Base-by-base conservation (phyloP, 2,888 invertebrate species). In the Epirrhoe tristata region DNA sequence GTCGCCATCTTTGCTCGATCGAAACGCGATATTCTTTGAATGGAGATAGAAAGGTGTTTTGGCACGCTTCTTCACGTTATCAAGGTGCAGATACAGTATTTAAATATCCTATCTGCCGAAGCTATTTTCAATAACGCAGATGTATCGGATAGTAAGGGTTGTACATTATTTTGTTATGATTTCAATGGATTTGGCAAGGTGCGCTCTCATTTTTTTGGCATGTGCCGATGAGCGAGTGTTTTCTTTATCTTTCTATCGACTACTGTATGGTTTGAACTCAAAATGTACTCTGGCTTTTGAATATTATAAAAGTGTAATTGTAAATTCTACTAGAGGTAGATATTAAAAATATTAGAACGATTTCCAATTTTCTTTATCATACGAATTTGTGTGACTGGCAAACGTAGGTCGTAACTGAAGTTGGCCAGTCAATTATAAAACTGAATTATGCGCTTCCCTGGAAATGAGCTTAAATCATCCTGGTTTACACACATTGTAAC, bases 101-200 rank as follows among this genome's bases (percentile, higher is more conserved):
- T 64, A 77, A 76, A 78, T 79, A 80, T 70, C 59, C 66, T 68
- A 66, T 69, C 59, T 46, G 50, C 43, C 69, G 64, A 64, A 72
- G 60, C 69, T 70, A 71, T 63, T 56, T 77, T 75, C 63, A 64
- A 73, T 76, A 79, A 74, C 81, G 88, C 91, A 89, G 90, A 89
- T 90, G 89, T 68, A 60, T 59, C 63, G 24, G 8, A 58, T 50
- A 54, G 60, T 80, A 78, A 87, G 89, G 90, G 91, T 89, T 90
- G 87, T 88, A 79, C 74, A 81, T 81, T 84, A 85, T 85, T 83
- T 87, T 87, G 83, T 85, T 83, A 84, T 82, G 81, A 84, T 84
- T 87, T 89, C 82, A 81, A 89, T 84, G 77, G 85, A 72, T 68
- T 71, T 73, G 78, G 80, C 87, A 90, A 90, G 87, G 87, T 89